These are phyloP conservation scores for Perognathus longimembris DNA, from an alignment of 2,113 vertebrate genomes.

Conservation along the genomic window DNA sequence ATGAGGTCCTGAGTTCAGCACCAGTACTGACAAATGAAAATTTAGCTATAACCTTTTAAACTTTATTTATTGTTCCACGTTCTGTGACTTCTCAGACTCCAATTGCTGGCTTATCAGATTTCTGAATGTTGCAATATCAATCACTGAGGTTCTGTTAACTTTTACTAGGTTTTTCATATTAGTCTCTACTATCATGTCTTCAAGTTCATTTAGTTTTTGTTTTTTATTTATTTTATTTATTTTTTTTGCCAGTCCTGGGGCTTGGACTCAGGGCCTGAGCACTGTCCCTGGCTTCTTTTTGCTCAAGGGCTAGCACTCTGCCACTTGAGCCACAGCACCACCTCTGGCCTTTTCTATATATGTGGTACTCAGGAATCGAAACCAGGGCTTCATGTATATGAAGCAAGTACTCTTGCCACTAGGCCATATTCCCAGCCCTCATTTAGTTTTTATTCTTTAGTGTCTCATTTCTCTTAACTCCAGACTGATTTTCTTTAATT, in stretches of 20 bases:
- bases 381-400: no score
- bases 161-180: not conserved
- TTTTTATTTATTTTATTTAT: no score
- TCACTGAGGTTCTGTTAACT: not conserved
- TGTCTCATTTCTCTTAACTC: not conserved
- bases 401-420: no score
- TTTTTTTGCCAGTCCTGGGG: no score
- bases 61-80: not conserved
- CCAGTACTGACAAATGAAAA: not conserved
- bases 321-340: no score
- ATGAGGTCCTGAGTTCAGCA: no score
- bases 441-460: not conserved
- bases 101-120: not conserved
- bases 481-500: slow-evolving; percentile 1
- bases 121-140: not conserved
- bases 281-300: no score
- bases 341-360: no score
- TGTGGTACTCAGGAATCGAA: no score
- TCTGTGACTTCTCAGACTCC: not conserved
- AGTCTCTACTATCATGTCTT: slow-evolving; percentile 36
- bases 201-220: slow-evolving; percentile 35
- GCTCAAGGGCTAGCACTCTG: no score
- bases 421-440: no score
- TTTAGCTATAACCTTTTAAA: slow-evolving; percentile 8
- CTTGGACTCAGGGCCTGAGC: no score